Percentiles rank a stretch among this genome's conserved stretches.
Conservation (phyloP, 2,113 vertebrate species). For the Mesitornis unicolor region DNA sequence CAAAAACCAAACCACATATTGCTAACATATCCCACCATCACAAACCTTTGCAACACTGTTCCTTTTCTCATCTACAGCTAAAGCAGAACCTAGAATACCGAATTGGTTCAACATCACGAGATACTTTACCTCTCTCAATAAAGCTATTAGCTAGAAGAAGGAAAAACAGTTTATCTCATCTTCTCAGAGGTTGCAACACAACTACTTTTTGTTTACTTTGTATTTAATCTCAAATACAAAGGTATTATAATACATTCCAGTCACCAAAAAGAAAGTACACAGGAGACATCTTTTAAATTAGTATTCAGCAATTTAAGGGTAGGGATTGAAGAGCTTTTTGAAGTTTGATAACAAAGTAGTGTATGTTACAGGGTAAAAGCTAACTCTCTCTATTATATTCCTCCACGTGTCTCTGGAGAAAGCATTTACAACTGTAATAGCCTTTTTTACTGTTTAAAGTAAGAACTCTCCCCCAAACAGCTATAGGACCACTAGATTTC, state of each 20-base stretch:
- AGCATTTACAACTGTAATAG: neutral
- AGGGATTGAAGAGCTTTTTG: neutral
- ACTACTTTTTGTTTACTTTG: neutral
- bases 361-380: neutral
- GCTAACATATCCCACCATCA: neutral
- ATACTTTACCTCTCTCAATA: conserved; percentile 84
- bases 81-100: conserved; percentile 74
- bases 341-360: neutral
- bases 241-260: neutral
- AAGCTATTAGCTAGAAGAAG: conserved; percentile 69
- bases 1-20: neutral
- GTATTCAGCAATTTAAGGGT: neutral
- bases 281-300: neutral
- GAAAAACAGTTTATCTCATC: neutral
- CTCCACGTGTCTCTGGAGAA: neutral
- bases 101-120: conserved; percentile 73
- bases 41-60: conserved; percentile 77
- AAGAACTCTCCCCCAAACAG: neutral
- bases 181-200: neutral
- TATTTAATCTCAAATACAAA: neutral
- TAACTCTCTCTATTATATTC: neutral
- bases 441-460: neutral
- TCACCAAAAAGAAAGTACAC: no score
- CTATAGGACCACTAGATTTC: neutral
- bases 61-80: conserved; percentile 75